Evolutionary conservation across 2,113 vertebrate genomes (phyloP).

Genomic region (Pluvialis apricaria): DNA sequence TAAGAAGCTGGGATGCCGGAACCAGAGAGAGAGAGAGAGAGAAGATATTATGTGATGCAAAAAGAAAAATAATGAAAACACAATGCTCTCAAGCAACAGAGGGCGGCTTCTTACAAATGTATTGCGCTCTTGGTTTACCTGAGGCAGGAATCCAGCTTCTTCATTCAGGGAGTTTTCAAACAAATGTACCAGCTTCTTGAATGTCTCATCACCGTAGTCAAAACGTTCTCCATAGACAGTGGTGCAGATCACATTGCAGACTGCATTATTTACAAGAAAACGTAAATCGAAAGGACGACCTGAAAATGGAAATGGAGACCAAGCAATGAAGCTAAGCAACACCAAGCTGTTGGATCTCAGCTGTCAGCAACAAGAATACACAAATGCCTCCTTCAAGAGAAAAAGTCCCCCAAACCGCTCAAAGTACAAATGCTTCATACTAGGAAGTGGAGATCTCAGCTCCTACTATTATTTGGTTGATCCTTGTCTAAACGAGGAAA

Average conservation of each 20-base stretch:
- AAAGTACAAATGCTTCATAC: neutral
- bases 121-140: constrained; percentile 22
- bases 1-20: constrained; percentile 55
- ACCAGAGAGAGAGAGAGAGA: neutral
- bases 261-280: constrained; percentile 17
- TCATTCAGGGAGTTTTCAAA: neutral
- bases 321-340: neutral
- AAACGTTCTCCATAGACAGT: constrained; percentile 61
- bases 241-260: constrained; percentile 64
- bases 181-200: constrained; percentile 12
- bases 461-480: neutral
- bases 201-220: constrained; percentile 36
- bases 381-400: neutral
- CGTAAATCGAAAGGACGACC: constrained; percentile 53
- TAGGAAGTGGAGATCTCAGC: neutral
- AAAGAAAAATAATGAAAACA: neutral
- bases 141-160: neutral
- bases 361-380: neutral
- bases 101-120: neutral
- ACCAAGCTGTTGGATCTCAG: neutral
- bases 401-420: neutral
- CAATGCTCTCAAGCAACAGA: neutral
- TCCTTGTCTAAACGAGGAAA: neutral
- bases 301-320: neutral
- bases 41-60: neutral